These are phyloP conservation scores for Parapsyche elsis DNA, from an alignment of 1,140 invertebrate species.

Conservation along the genomic window DNA sequence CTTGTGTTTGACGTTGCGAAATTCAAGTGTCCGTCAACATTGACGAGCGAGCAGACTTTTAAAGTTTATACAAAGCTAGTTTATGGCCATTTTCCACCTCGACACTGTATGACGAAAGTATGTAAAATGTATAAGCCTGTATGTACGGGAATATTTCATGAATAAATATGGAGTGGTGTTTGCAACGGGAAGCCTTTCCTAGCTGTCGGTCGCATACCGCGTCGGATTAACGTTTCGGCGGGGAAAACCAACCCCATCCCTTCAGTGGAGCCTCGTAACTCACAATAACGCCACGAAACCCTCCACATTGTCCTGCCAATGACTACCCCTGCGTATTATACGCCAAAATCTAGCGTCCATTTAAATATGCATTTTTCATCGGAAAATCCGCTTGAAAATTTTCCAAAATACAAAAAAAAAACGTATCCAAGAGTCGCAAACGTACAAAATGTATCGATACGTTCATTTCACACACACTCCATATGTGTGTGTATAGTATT, in stretches of 20 bases:
- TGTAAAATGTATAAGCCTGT: not conserved
- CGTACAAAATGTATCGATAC: too few species aligned
- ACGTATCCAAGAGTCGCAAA: not conserved
- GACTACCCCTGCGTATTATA: not conserved
- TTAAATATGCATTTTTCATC: conserved; percentile 22
- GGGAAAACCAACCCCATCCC: not conserved
- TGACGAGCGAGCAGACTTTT: too few species aligned
- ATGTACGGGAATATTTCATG: conserved; percentile 12
- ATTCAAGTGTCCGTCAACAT: too few species aligned
- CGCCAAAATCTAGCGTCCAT: not conserved
- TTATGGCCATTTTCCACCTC: too few species aligned
- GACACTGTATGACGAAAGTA: not conserved
- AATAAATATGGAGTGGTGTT: not conserved
- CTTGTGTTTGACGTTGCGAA: too few species aligned
- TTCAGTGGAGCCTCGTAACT: not conserved
- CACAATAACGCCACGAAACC: conserved; percentile 29
- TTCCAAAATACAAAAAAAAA: not conserved
- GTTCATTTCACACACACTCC: too few species aligned
- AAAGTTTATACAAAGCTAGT: too few species aligned
- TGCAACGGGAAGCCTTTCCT: conserved; percentile 19
- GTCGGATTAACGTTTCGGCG: conserved; percentile 30
- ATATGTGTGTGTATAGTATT: too few species aligned
- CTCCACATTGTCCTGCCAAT: not conserved
- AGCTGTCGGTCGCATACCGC: conserved; percentile 26
- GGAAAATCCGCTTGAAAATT: not conserved